Evolutionary conservation across 2,797 vertebrate genomes (phyloP).

Genomic region (Karalla daura): DNA sequence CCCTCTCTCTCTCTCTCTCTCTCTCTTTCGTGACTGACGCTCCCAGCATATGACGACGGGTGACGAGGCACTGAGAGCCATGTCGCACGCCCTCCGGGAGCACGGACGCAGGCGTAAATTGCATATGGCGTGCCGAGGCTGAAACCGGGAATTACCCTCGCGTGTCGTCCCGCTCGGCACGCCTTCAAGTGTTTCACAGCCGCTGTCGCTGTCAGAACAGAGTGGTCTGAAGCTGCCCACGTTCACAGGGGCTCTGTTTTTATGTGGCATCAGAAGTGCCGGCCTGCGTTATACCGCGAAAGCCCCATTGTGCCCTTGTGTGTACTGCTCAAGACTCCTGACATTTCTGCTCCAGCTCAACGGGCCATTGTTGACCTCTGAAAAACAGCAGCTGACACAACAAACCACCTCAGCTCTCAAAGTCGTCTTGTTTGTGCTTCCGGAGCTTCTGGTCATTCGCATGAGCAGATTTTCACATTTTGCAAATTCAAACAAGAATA

Average conservation of each 20-base stretch:
- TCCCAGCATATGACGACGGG: background rate
- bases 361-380: too few species aligned
- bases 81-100: too few species aligned
- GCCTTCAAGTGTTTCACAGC: background rate
- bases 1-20: slow-evolving; percentile 54
- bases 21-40: too few species aligned
- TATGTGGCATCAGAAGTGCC: background rate
- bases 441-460: too few species aligned
- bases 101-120: slow-evolving; percentile 8
- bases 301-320: too few species aligned
- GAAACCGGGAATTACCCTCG: slow-evolving; percentile 16
- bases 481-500: too few species aligned
- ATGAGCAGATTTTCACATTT: too few species aligned
- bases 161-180: background rate
- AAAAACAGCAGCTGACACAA: too few species aligned
- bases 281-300: background rate
- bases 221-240: background rate
- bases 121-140: background rate
- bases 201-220: background rate
- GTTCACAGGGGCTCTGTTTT: background rate
- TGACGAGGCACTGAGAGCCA: background rate
- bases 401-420: too few species aligned
- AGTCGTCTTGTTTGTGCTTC: too few species aligned
- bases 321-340: too few species aligned
- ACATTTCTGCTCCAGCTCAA: too few species aligned